Evolutionary conservation across 2,797 vertebrate genomes (phyloP).

Genomic region (Tragelaphus eurycerus): DNA sequence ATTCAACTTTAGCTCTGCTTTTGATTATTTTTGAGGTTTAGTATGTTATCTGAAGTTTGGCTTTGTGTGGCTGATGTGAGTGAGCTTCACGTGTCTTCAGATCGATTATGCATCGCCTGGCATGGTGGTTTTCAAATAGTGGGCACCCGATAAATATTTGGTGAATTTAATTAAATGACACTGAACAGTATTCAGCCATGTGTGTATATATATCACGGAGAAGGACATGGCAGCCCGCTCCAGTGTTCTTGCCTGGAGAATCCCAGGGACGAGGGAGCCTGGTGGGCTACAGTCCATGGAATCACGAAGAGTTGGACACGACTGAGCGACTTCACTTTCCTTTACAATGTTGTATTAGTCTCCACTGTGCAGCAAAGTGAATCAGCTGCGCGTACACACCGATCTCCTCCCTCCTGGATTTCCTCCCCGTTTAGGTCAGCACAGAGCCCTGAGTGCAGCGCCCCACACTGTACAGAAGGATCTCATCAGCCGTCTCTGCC

Average conservation of each 20-base stretch:
- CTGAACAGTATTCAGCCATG: conserved; percentile 39
- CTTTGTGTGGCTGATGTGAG: conserved; percentile 52
- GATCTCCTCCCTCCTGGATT: too few relatives aligned
- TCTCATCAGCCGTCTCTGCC: neutral
- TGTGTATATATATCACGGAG: neutral
- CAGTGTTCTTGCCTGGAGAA: too few relatives aligned
- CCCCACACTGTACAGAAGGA: fast-evolving
- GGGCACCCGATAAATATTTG: conserved; percentile 27
- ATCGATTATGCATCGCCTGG: neutral
- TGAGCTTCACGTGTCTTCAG: conserved; percentile 46
- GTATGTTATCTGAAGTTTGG: conserved; percentile 59
- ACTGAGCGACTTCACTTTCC: too few relatives aligned
- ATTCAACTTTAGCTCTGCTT: conserved; percentile 45
- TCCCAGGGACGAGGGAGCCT: too few relatives aligned
- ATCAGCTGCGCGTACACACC: too few relatives aligned
- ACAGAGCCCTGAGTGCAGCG: too few relatives aligned
- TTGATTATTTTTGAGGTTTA: conserved; percentile 63
- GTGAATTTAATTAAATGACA: conserved; percentile 42
- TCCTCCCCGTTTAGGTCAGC: too few relatives aligned
- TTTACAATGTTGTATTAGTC: too few relatives aligned
- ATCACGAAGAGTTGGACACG: too few relatives aligned
- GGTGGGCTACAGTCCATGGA: too few relatives aligned
- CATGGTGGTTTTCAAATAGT: neutral
- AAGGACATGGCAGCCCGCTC: too few relatives aligned
- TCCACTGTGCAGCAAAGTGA: too few relatives aligned